Percentiles rank a stretch among this genome's conserved stretches.
These are phyloP conservation scores for Rhincodon typus DNA, from an alignment of 2,797 vertebrate species.

Conservation along the genomic window DNA sequence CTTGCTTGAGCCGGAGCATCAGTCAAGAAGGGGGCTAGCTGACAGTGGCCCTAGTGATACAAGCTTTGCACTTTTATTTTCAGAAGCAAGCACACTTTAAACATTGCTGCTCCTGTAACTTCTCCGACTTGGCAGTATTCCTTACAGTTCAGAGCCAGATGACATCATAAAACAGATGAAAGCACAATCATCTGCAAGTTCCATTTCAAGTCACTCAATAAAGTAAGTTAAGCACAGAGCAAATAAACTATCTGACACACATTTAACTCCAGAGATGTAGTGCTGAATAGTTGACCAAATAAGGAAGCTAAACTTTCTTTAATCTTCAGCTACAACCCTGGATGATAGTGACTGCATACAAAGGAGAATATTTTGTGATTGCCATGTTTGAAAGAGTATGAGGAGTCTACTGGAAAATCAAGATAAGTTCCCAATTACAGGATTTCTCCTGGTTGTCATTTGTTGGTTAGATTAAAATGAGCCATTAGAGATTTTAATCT, in stretches of 20 bases:
- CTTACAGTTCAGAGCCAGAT: neutral
- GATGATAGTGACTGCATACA: neutral
- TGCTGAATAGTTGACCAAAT: slow-evolving; percentile 6
- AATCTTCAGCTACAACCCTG: neutral
- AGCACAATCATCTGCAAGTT: neutral
- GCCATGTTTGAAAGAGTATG: neutral
- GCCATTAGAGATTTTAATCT: neutral
- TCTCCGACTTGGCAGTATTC: neutral
- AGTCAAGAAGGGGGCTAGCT: neutral
- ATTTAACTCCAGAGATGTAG: neutral
- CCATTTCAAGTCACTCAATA: slow-evolving; percentile 11
- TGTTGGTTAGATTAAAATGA: neutral
- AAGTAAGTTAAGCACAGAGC: neutral
- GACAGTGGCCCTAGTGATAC: neutral
- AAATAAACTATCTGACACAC: neutral
- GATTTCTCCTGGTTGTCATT: neutral
- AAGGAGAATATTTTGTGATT: neutral
- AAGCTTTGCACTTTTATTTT: neutral
- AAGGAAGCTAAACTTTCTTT: neutral
- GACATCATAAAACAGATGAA: neutral
- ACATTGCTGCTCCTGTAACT: neutral
- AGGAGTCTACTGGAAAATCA: neutral
- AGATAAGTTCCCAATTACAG: neutral
- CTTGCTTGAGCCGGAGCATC: neutral
- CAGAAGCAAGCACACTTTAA: neutral